phyloP scores from a whole-genome alignment of 2,797 vertebrate genomes.

The Premnoplex brunnescens region DNA sequence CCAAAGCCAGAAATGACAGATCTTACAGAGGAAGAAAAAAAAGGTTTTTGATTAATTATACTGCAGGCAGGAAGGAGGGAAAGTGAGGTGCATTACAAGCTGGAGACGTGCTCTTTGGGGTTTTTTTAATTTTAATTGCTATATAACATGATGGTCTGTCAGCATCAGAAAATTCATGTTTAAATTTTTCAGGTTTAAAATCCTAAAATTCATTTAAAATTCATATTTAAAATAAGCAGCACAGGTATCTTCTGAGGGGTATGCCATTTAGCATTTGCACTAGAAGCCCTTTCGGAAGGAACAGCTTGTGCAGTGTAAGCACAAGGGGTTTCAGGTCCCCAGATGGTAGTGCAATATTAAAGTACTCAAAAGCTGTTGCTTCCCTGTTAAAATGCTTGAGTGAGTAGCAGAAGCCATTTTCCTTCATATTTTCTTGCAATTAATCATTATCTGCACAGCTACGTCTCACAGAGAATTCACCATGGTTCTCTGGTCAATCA shows the following conservation, averaged over 20 bases:
- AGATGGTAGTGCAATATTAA: background rate
- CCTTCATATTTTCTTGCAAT: background rate
- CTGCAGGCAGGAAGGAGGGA: background rate
- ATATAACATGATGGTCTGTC: background rate
- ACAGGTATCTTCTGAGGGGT: background rate
- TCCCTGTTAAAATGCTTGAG: background rate
- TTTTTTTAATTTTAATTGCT: background rate
- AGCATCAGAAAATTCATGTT: background rate
- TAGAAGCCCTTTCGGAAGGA: background rate
- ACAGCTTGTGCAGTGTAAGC: background rate
- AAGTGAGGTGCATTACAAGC: background rate
- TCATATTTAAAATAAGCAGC: background rate
- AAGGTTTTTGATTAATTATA: background rate
- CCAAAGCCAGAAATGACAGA: background rate
- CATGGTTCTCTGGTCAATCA: background rate
- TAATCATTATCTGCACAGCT: background rate
- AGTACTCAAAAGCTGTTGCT: background rate
- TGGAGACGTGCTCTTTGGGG: accelerated
- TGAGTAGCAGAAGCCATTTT: background rate
- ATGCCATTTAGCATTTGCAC: background rate
- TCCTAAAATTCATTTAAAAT: background rate
- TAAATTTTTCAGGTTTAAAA: background rate
- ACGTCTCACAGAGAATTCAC: background rate
- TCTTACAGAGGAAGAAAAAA: background rate
- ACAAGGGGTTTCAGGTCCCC: background rate